phyloP scores from a whole-genome alignment of 2,888 invertebrate species.

The Onthophagus sagittarius region DNA sequence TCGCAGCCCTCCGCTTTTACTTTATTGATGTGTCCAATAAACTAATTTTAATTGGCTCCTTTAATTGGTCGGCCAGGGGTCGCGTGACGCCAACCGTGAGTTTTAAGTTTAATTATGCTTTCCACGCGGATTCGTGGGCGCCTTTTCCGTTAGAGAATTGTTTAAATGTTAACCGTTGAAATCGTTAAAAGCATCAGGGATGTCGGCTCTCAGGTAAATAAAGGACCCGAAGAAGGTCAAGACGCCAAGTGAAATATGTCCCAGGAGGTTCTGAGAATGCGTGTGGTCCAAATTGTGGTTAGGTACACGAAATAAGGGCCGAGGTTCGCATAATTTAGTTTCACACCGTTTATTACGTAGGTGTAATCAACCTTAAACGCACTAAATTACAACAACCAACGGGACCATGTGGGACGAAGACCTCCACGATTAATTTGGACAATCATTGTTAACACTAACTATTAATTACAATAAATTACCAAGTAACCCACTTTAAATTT shows the following conservation, averaged over 20 bases:
- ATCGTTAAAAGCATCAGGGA: background rate
- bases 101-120: background rate
- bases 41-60: background rate
- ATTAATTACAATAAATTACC: too few relatives aligned
- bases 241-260: slow-evolving; percentile 4
- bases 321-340: slow-evolving; percentile 24
- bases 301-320: slow-evolving; percentile 13
- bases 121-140: background rate
- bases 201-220: background rate
- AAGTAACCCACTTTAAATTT: too few relatives aligned
- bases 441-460: too few relatives aligned
- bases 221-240: background rate
- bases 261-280: slow-evolving; percentile 13
- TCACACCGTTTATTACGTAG: slow-evolving; percentile 29
- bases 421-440: background rate
- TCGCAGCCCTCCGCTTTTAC: background rate
- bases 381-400: background rate
- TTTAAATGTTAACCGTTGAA: background rate
- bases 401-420: background rate
- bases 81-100: background rate
- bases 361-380: slow-evolving; percentile 15
- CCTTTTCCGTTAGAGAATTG: background rate
- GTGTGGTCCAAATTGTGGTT: slow-evolving; percentile 21
- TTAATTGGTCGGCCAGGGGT: background rate
- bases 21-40: background rate